phyloP scores from a whole-genome alignment of 2,113 vertebrate species.

The Chloropsis cyanopogon region DNA sequence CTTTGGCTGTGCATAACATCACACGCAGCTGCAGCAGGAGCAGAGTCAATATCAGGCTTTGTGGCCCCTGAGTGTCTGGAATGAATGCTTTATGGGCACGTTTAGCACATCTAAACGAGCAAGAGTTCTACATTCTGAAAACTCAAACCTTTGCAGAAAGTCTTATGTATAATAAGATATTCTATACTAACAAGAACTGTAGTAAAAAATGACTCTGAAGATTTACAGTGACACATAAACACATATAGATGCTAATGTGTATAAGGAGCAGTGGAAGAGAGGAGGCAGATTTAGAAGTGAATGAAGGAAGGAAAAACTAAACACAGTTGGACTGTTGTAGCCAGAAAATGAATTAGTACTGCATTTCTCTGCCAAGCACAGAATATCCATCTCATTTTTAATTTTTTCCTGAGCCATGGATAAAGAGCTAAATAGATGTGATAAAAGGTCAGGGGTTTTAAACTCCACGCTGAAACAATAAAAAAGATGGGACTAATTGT shows the following conservation, averaged over 20 bases:
- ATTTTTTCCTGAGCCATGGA: constrained; percentile 27
- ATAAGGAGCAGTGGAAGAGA: neutral
- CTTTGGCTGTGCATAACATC: neutral
- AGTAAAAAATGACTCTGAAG: neutral
- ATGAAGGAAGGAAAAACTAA: constrained; percentile 10
- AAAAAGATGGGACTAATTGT: constrained; percentile 21
- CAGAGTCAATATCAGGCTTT: neutral
- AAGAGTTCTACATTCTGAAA: neutral
- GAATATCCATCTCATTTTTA: constrained; percentile 19
- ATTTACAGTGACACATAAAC: neutral
- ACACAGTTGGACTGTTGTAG: neutral
- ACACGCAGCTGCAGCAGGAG: neutral
- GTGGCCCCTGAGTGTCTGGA: neutral
- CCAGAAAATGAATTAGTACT: constrained; percentile 27
- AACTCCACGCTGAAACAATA: constrained; percentile 2
- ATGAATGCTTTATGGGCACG: neutral
- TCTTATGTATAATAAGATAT: neutral
- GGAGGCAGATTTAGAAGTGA: neutral
- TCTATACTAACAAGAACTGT: neutral
- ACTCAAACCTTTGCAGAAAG: neutral
- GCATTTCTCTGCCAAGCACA: constrained; percentile 14
- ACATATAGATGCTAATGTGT: neutral
- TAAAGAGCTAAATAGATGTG: constrained; percentile 7
- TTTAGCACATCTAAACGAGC: neutral
- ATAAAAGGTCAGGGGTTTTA: constrained; percentile 36